Conservation (phyloP, 2,113 vertebrate genomes). For the Cyprinodon variegatus region DNA sequence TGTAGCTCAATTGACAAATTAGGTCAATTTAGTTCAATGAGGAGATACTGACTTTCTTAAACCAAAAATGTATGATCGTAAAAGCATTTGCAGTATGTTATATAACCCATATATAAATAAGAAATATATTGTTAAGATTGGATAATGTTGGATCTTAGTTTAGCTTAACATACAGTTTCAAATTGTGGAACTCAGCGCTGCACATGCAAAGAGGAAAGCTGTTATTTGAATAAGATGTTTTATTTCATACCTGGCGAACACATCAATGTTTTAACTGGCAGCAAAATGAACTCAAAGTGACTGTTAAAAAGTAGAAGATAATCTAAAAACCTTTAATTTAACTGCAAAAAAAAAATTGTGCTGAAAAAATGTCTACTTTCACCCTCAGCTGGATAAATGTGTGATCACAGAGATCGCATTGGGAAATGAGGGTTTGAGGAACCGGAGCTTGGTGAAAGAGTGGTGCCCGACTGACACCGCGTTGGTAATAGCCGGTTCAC, state of each 20-base stretch:
- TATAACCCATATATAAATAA: no score
- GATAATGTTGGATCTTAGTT: no score
- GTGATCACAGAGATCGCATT: constrained; percentile 88
- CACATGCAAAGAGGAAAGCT: background rate
- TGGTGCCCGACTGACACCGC: constrained; percentile 80
- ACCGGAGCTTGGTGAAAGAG: constrained; percentile 88
- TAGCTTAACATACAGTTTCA: no score
- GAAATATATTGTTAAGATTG: no score
- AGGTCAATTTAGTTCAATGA: no score
- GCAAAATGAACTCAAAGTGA: background rate
- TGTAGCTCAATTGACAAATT: no score
- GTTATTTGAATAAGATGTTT: background rate
- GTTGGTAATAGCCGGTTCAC: constrained; percentile 75
- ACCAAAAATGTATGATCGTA: no score
- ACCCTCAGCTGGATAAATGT: constrained; percentile 88
- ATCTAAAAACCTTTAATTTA: no score
- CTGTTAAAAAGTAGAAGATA: background rate
- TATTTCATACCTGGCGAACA: background rate
- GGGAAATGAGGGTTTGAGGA: constrained; percentile 86
- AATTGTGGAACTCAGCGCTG: no score
- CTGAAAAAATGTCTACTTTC: constrained; percentile 5
- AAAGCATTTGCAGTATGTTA: no score
- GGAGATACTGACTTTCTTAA: no score
- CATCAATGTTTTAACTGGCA: background rate
- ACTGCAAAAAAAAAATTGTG: background rate